Conservation (phyloP, 23 tunicate genomes). For the Ciona savignyi region DNA sequence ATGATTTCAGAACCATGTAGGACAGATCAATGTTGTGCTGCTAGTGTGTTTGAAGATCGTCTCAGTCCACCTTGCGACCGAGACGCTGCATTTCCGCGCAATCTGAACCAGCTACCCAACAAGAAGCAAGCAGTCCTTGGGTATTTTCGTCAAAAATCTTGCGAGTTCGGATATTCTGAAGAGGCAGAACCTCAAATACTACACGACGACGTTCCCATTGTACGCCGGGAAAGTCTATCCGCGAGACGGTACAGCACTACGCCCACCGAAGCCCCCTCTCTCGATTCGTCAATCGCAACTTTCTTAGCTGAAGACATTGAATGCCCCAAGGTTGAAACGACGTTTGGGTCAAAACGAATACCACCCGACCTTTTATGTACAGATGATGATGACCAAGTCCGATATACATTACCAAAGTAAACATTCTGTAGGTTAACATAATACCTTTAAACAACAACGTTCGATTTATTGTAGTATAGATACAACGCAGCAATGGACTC, state of each 20-base stretch:
- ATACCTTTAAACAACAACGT: background rate
- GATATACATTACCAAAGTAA: no score
- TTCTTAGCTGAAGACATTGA: background rate
- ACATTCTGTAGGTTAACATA: no score
- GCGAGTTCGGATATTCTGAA: background rate
- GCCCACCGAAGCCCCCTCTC: background rate
- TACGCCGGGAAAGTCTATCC: background rate
- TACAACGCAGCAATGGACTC: background rate
- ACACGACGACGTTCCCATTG: background rate
- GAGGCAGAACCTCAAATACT: background rate
- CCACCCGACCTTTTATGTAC: background rate
- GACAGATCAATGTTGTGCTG: background rate
- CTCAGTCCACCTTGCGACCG: background rate
- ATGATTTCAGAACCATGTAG: slow-evolving; percentile 6
- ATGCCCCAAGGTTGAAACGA: background rate
- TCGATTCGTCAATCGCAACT: background rate
- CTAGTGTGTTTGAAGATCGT: background rate
- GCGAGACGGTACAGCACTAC: background rate
- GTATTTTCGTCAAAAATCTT: background rate
- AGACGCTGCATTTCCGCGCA: background rate
- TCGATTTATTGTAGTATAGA: background rate
- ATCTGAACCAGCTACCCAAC: background rate
- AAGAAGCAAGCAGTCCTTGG: background rate
- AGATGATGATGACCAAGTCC: background rate
- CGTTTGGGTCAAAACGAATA: no score